Evolutionary conservation across 2,888 invertebrate species (phyloP).

Genomic region (Lysandra bellargus): DNA sequence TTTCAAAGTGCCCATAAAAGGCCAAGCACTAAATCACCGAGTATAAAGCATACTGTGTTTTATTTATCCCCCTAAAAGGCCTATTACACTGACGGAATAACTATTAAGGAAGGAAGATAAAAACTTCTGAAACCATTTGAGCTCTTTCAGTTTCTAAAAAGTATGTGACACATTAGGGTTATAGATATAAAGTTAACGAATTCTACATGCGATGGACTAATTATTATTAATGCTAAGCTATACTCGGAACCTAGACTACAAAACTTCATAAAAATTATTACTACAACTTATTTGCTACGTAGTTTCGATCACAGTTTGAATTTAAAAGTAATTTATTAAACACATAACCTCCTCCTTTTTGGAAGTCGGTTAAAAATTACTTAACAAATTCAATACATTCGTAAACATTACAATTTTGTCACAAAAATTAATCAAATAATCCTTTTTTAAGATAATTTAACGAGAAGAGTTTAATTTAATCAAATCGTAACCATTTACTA

Average conservation of each 20-base stretch:
- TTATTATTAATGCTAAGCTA: no score
- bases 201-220: no score
- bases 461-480: background rate
- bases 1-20: conserved; percentile 23
- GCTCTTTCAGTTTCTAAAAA: background rate
- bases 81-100: conserved; percentile 23
- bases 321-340: no score
- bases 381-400: no score
- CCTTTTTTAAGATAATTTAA: background rate
- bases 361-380: no score
- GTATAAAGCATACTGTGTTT: conserved; percentile 18
- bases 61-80: conserved; percentile 8
- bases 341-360: no score
- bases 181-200: no score
- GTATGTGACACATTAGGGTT: background rate
- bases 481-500: conserved; percentile 26
- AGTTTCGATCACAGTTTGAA: no score
- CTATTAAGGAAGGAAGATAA: conserved; percentile 22
- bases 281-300: no score
- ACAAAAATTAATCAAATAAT: conserved; percentile 10
- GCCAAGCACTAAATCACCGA: conserved; percentile 13
- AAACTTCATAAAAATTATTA: no score
- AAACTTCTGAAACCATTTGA: background rate
- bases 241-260: no score
- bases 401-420: background rate